Evolutionary conservation across 1,140 invertebrate species (phyloP).

Genomic region (Oedothorax gibbosus): DNA sequence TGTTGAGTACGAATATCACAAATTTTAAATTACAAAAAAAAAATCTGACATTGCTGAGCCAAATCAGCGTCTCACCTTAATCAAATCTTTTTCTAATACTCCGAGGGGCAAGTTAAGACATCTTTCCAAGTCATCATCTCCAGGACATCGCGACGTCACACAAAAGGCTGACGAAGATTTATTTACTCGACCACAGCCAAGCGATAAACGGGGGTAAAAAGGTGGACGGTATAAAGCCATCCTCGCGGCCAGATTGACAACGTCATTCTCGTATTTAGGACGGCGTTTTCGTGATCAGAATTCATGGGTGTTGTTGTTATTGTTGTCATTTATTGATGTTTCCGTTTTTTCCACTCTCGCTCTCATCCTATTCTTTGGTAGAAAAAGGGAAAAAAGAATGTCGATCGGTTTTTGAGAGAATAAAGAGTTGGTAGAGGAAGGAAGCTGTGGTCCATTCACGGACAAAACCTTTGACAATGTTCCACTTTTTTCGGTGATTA

Average conservation of each 20-base stretch:
- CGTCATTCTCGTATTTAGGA: conserved; percentile 49
- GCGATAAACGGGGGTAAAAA: background rate
- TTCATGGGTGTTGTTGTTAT: conserved; percentile 16
- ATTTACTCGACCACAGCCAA: background rate
- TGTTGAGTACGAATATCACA: too few species aligned
- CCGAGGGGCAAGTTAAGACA: too few species aligned
- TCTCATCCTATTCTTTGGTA: background rate
- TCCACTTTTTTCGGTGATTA: background rate
- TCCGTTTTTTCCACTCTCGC: background rate
- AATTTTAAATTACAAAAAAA: too few species aligned
- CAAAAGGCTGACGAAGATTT: conserved; percentile 17
- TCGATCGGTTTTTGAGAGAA: background rate
- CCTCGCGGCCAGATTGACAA: conserved; percentile 24
- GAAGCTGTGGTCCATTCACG: background rate
- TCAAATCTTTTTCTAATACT: too few species aligned
- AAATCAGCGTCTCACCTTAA: too few species aligned
- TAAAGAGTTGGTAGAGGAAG: conserved; percentile 24
- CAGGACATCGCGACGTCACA: conserved; percentile 15
- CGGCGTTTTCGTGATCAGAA: conserved; percentile 37
- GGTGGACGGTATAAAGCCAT: conserved; percentile 13
- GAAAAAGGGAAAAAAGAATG: conserved; percentile 1
- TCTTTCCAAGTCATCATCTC: background rate
- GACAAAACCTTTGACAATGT: conserved; percentile 37
- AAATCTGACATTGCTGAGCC: too few species aligned
- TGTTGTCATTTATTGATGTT: conserved; percentile 13